Evolutionary conservation across 1,140 invertebrate species (phyloP).

Genomic region (Tetragonula clypearis): DNA sequence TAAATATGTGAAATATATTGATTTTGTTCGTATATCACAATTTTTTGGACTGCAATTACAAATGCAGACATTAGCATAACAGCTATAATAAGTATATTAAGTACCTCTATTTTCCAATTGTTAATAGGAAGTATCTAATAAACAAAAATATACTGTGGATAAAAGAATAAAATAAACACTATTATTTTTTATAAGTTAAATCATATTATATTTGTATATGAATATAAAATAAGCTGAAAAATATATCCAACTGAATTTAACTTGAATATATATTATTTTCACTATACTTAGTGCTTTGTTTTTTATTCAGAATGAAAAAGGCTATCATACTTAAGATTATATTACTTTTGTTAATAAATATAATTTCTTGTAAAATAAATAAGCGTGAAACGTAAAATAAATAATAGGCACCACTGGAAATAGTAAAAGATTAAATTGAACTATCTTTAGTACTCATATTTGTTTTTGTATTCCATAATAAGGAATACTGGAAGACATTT

Average conservation of each 20-base stretch:
- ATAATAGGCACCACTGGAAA: slow-evolving; percentile 76
- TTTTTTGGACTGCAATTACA: not conserved
- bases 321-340: not conserved
- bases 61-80: not conserved
- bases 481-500: slow-evolving; percentile 53
- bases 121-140: not conserved
- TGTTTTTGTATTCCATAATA: slow-evolving; percentile 57
- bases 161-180: not conserved
- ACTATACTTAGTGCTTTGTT: not conserved
- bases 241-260: not conserved
- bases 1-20: not conserved
- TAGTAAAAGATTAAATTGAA: slow-evolving; percentile 70
- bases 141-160: not conserved
- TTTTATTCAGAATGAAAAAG: slow-evolving; percentile 3
- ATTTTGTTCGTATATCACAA: not conserved
- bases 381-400: slow-evolving; percentile 67
- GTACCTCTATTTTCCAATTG: slow-evolving; percentile 2
- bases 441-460: slow-evolving; percentile 71
- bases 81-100: not conserved
- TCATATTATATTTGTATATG: not conserved
- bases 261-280: not conserved
- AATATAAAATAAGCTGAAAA: not conserved
- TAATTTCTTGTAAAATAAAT: slow-evolving; percentile 57
- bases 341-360: slow-evolving; percentile 57
- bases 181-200: not conserved